These are phyloP conservation scores for Chironomus striatipennis DNA, from an alignment of 1,140 invertebrate species.

Conservation along the genomic window DNA sequence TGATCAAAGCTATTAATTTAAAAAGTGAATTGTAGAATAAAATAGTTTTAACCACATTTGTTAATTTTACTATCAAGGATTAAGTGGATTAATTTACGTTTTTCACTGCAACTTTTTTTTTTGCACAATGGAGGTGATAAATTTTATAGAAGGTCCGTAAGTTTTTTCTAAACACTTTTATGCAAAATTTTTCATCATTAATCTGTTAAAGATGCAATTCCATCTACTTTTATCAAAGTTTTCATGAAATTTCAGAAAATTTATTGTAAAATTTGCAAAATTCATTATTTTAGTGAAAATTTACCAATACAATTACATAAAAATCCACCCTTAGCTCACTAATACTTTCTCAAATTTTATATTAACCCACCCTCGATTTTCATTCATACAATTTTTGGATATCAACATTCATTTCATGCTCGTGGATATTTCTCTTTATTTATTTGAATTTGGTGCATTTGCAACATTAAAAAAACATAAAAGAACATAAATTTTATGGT, in stretches of 20 bases:
- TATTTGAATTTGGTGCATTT: neutral
- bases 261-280: neutral
- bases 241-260: neutral
- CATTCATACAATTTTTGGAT: neutral
- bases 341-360: neutral
- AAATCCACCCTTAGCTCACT: conserved; percentile 16
- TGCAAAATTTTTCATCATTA: neutral
- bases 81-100: neutral
- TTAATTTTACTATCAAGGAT: neutral
- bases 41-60: neutral
- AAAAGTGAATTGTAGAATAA: neutral
- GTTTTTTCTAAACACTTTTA: neutral
- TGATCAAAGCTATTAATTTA: neutral
- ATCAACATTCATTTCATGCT: neutral
- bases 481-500: neutral
- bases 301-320: neutral
- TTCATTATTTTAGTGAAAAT: neutral
- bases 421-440: neutral
- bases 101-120: neutral
- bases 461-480: neutral
- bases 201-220: neutral
- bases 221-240: neutral
- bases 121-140: conserved; percentile 4
- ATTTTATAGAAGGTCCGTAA: neutral
- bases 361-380: neutral